Evolutionary conservation across 2,797 vertebrate species (phyloP), one percentile per base, ranked within the genome.

Genomic region (Chaetodon trifasciatus): DNA sequence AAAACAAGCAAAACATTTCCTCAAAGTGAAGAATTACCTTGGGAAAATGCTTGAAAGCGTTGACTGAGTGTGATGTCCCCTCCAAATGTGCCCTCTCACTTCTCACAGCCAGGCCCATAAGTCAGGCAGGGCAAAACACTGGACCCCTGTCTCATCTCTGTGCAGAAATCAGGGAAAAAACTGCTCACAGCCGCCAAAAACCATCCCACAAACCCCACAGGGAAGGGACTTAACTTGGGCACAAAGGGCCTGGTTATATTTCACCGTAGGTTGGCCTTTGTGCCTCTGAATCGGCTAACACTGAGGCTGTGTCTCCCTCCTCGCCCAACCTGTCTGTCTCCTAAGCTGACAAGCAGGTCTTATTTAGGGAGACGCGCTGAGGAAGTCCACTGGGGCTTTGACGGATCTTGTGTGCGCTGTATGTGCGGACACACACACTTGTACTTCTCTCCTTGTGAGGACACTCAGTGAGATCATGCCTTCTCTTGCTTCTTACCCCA

Each of bases 241-340:
- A 91, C 93, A 92, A 93, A 94, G 74, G 83, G 69, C 79, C 89
- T 92, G 92, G 90, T 93, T 94, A 91, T 94, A 89, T 94, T 94
- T 94, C 93, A 92, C 90, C 70, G 88, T 82, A 84, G 89, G 86
- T 87, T 44, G 82, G 88, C 82, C 87, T 94, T 93, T 94, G 90
- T 94, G 88, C 69, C 67, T 67, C 53, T 84, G 83, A 90, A 82
- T 85, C 67, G 12, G 50, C 83, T 53, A 84, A 93, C 88, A 92
- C 86, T 91, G 90, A 85, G 88, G 85, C 89, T 85, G 84, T 91
- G 87, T 91, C 87, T 86, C 84, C 35, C 70, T 87, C 76, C 88
- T 88, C 24, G 68, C 78, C 73, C 81, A 82, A 91, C 89, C 89
- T 89, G 88, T 88, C 90, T 58, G 82, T 88, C 87, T 87, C 81